These are phyloP conservation scores for Archips xylosteana DNA, from an alignment of 2,888 invertebrate genomes.

Conservation along the genomic window DNA sequence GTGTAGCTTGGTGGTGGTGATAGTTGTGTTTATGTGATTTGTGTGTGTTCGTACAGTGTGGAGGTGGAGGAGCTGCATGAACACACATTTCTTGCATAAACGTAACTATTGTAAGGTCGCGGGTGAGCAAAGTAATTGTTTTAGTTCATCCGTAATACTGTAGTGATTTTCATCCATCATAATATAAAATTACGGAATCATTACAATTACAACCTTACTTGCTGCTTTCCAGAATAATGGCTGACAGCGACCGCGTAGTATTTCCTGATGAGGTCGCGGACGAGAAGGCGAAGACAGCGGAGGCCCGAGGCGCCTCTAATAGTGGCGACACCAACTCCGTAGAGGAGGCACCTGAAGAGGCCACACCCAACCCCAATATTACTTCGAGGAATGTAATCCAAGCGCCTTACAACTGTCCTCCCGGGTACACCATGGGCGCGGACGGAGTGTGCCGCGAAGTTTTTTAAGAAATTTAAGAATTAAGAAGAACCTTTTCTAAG, in stretches of 20 bases:
- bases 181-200: too few relatives aligned
- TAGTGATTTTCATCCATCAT: too few relatives aligned
- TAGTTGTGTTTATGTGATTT: too few relatives aligned
- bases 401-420: slow-evolving; percentile 56
- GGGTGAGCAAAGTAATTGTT: too few relatives aligned
- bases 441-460: slow-evolving; percentile 58
- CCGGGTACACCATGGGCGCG: slow-evolving; percentile 51
- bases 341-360: slow-evolving; percentile 51
- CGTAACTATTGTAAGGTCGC: too few relatives aligned
- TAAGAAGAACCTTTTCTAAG: neutral
- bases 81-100: too few relatives aligned
- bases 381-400: slow-evolving; percentile 65
- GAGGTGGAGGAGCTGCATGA: too few relatives aligned
- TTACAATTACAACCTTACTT: neutral
- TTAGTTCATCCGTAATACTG: too few relatives aligned
- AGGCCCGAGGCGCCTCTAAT: slow-evolving; percentile 49
- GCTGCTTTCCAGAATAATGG: slow-evolving; percentile 56
- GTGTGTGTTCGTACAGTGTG: too few relatives aligned
- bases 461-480: slow-evolving; percentile 44
- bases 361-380: slow-evolving; percentile 39
- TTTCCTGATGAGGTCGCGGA: slow-evolving; percentile 71
- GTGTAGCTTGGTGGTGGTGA: too few relatives aligned
- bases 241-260: slow-evolving; percentile 66
- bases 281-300: slow-evolving; percentile 54
- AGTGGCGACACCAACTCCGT: slow-evolving; percentile 60